Base-by-base conservation (phyloP, 2,888 invertebrate genomes). In the Pediacus dermestoides region DNA sequence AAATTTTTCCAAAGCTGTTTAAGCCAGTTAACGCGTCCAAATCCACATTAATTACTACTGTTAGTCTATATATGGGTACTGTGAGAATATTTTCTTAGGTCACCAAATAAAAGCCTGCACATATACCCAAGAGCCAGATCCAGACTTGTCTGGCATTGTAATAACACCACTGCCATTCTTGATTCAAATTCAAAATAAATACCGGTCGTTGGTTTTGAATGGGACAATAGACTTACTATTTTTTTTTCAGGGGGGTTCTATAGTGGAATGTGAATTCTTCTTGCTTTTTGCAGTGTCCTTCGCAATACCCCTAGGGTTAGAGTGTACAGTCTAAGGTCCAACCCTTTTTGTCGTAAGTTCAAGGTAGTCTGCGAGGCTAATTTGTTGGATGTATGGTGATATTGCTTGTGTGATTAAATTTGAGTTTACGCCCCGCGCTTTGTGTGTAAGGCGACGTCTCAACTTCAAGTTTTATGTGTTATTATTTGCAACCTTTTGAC, bases 191-290 rank as follows among this genome's bases (percentile, higher is more conserved):
- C 18, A 18, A 18, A 23, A 23, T 23, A 23, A n/a, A 6, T 23
- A 23, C 23, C 23, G 23, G 23, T 23, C 23, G 8, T 18, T 6
- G 9, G 4, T 10, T 9, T 23, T 23, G 9, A 23, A 23, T 23
- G n/a, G 10, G 4, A 23, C 23, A 23, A 23, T 23, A 23, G 23
- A 18, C 23, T n/a, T 23, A 9, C 23, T 23, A 23, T 10, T 23
- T 23, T 23, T 18, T 18, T 23, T 23, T 23, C 23, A 9, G 23
- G 23, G 23, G 23, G 23, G 23, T 3, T 10, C 9, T 4, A 23
- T 23, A 10, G 23, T 23, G 23, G 23, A 23, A 23, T 23, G 23
- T 23, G 23, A 23, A 23, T 23, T 23, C 23, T 23, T 23, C 23
- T 23, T 23, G 9, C 10, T 4, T 23, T 23, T 23, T 23, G 23